Base-by-base conservation (phyloP, 2,888 invertebrate species). In the Drosophila quinaria region DNA sequence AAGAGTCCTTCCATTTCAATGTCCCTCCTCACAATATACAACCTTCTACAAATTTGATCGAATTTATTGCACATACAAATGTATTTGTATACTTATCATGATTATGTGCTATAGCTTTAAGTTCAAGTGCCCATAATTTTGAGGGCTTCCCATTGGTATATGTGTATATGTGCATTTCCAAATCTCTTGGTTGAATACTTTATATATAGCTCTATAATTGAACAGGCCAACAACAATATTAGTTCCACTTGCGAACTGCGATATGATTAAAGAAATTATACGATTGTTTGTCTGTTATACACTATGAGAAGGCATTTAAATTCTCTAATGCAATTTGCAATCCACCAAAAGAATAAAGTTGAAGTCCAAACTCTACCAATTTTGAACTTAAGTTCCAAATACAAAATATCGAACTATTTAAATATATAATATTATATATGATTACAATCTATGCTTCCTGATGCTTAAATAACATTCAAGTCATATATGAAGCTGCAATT, bases 231-330 rank as follows among this genome's bases (percentile, higher is more conserved):
- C 22, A 70, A 41, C 46, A 72, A 64, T 64, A 46, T 22, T 63
- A 75, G 33, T 76, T 68, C 47, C 69, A 78, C 78, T 76, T 77
- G 60, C 64, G 22, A 42, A 47, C 50, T 35, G 76, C 64, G 76
- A 79, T 75, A 80, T 80, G 80, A 78, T 72, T 78, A 73, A 56
- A 56, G 44, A 49, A 59, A 66, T 58, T 62, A 42, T 31, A 46
- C 47, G 41, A 42, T 31, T 41, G 42, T 31, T 25, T 52, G 22
- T 22, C 41, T 47, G 3, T 33, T 47, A 29, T 59, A 59, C 49
- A 10, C 49, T 52, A 19, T 10, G 8, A 8, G 10, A 35, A 17
- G 46, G 58, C 25, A 47, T 47, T 47, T 46, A 15, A 10, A 25
- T 22, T 49, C 13, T 6, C 4, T 19, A 11, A 42, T 9, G 8